These are phyloP conservation scores for Ochropleura leucogaster DNA, from an alignment of 2,888 invertebrate species.

Conservation along the genomic window DNA sequence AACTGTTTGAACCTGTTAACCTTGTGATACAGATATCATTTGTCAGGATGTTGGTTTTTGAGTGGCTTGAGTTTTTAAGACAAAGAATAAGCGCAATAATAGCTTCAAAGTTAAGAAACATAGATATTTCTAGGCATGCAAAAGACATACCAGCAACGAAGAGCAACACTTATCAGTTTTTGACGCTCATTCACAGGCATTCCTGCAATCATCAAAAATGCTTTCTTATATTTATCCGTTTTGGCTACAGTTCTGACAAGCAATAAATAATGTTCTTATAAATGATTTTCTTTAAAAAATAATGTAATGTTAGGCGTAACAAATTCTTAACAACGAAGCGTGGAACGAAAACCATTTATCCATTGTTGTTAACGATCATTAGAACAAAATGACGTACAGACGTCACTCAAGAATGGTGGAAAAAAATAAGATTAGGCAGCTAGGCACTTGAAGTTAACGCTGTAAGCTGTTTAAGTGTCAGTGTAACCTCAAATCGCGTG, in stretches of 20 bases:
- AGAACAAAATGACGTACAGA: conserved; percentile 50
- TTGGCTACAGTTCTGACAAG: conserved; percentile 39
- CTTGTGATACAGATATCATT: conserved; percentile 55
- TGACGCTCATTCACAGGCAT: background rate
- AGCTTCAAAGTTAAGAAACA: conserved; percentile 20
- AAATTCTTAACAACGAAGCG: conserved; percentile 45
- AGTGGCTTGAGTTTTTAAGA: conserved; percentile 14
- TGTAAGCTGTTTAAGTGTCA: conserved; percentile 41
- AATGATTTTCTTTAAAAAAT: conserved; percentile 30
- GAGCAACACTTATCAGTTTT: background rate
- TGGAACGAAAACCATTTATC: conserved; percentile 54
- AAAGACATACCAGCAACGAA: background rate
- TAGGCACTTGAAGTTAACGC: conserved; percentile 45
- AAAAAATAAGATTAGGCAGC: conserved; percentile 53
- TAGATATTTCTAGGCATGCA: background rate
- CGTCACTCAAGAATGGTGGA: conserved; percentile 50
- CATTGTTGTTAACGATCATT: conserved; percentile 59
- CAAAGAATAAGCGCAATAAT: conserved; percentile 6
- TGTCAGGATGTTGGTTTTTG: conserved; percentile 54
- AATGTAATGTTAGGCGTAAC: conserved; percentile 48
- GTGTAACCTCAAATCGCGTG: conserved; percentile 61
- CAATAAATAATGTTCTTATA: conserved; percentile 22
- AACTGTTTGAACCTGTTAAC: conserved; percentile 60
- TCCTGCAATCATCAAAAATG: background rate
- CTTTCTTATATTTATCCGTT: background rate